Evolutionary conservation across 1,140 invertebrate genomes (phyloP), one percentile per base, ranked within the genome.

Genomic region (Hyposmocoma kahamanoa): DNA sequence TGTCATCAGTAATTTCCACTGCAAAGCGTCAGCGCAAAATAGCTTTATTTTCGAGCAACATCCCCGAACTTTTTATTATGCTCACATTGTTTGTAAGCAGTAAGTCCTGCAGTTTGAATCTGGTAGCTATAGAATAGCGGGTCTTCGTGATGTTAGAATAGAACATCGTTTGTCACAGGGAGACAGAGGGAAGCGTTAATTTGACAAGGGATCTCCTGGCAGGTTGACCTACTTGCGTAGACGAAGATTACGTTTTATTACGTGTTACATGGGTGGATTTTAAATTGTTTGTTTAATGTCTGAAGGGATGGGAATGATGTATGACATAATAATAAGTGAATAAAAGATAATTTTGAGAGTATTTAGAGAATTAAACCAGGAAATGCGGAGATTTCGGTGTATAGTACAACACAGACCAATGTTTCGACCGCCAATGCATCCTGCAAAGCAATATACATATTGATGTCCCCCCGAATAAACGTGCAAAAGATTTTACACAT

Each of bases 151-250:
- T 15, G 15, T 36, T 36, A n/a, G n/a, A n/a, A n/a, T n/a, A n/a
- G n/a, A n/a, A 41, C 63, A 57, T 72, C 71, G 68, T 79, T 76
- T 76, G 71, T 79, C 75, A 76, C 54, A 22, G 22, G 18, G 56
- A 73, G 68, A 69, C 64, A 75, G 57, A 67, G 59, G 67, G 52
- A 59, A 61, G 65, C 71, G 72, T 74, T 79, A 79, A 76, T 79
- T 79, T 79, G 75, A 79, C 75, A 76, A 66, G 75, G 75, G 75
- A 69, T 72, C 70, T 56, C 34, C 49, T 54, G 63, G 56, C 59
- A 62, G 47, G 57, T 53, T 69, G 71, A 67, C 71, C 71, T 58
- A 75, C 58, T 68, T 74, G 69, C 59, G 58, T 53, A 39, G 36
- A 43, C 49, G 47, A 52, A 53, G 59, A 59, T 52, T 67, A 61